These are phyloP conservation scores for Epizoanthus fatuus DNA, from an alignment of 92 coral and sea anemone genomes.

Conservation along the genomic window DNA sequence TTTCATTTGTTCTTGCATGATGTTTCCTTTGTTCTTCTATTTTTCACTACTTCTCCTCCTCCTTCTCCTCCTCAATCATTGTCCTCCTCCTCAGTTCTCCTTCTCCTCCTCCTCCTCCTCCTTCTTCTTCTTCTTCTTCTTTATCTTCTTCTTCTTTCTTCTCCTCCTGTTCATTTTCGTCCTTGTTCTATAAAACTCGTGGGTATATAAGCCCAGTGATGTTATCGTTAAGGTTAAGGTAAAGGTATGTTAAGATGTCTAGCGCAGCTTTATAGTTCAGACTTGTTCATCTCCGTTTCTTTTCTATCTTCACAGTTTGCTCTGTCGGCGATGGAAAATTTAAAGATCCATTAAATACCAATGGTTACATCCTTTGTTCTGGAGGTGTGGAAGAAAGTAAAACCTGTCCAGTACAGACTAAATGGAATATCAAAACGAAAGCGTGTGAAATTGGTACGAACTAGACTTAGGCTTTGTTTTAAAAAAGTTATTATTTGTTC, in stretches of 20 bases:
- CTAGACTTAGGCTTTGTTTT: neutral
- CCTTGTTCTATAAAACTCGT: neutral
- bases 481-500: too few species aligned
- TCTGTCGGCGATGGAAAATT: constrained; percentile 62
- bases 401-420: constrained; percentile 41
- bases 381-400: constrained; percentile 58
- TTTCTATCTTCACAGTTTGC: constrained; percentile 63
- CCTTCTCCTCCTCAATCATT: neutral
- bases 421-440: constrained; percentile 63
- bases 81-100: neutral
- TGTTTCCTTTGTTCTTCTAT: too few species aligned
- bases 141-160: neutral
- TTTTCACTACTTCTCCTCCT: neutral
- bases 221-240: neutral
- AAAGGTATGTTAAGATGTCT: neutral
- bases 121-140: neutral
- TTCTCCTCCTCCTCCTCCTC: neutral
- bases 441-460: constrained; percentile 72
- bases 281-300: neutral
- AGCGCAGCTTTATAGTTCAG: neutral
- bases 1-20: too few species aligned
- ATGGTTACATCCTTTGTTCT: constrained; percentile 68
- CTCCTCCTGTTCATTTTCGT: neutral
- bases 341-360: constrained; percentile 63
- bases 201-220: neutral